Evolutionary conservation across 2,797 vertebrate genomes (phyloP).

Genomic region (Masticophis lateralis): DNA sequence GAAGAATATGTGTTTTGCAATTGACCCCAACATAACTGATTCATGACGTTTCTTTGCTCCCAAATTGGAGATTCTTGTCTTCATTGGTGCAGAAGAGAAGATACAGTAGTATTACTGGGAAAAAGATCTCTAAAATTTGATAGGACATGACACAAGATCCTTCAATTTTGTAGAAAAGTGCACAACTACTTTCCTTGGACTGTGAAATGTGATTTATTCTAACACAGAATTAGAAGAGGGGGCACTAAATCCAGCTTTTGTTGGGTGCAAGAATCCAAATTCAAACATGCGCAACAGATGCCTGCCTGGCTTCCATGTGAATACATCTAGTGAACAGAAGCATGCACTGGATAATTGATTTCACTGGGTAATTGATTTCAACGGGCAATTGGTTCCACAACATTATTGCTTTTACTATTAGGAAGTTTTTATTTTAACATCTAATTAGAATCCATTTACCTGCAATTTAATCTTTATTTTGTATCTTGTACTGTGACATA

Average conservation of each 20-base stretch:
- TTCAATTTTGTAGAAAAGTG: not conserved
- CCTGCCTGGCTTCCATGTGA: not conserved
- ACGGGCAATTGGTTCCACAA: not conserved
- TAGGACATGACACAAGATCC: not conserved
- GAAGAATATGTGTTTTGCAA: not conserved
- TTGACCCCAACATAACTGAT: not conserved
- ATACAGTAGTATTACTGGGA: not conserved
- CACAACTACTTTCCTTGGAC: not conserved
- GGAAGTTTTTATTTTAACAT: not conserved
- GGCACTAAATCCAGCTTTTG: not conserved
- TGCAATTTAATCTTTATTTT: not conserved
- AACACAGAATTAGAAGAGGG: not conserved
- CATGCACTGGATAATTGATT: not conserved
- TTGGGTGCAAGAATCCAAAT: not conserved
- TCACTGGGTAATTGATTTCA: not conserved
- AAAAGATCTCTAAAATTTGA: not conserved
- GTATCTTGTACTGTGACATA: not conserved
- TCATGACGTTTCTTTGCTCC: not conserved
- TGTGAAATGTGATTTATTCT: conserved; percentile 5
- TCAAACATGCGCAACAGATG: not conserved
- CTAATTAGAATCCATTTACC: not conserved
- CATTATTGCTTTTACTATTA: not conserved
- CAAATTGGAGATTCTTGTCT: not conserved
- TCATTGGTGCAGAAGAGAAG: not conserved
- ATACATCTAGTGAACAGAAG: not conserved